Conservation (phyloP, 2,797 vertebrate genomes). For the Vespertilio murinus region DNA sequence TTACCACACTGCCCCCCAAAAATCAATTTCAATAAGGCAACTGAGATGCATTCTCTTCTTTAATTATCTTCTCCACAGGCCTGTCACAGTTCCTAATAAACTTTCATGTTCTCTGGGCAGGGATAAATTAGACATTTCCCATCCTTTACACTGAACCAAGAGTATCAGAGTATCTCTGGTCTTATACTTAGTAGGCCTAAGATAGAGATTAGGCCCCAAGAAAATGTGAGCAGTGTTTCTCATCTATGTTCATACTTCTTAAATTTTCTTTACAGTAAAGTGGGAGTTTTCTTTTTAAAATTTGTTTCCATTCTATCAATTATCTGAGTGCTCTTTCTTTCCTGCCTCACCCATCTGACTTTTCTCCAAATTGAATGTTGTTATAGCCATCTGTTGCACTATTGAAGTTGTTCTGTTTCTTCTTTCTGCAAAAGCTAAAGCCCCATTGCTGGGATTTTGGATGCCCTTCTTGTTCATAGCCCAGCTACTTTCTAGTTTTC, state of each 20-base stretch:
- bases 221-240: not conserved
- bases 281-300: not conserved
- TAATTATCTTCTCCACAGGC: not conserved
- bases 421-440: not conserved
- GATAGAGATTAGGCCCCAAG: not conserved
- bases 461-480: not conserved
- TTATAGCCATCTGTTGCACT: not conserved
- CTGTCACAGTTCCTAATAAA: not conserved
- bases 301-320: not conserved
- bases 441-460: not conserved
- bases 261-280: not conserved
- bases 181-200: not conserved
- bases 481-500: not conserved
- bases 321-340: not conserved
- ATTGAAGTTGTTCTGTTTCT: not conserved
- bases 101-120: not conserved
- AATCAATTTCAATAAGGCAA: conserved; percentile 13
- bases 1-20: not conserved
- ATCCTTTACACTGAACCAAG: not conserved
- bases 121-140: not conserved
- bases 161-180: not conserved
- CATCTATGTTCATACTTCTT: not conserved
- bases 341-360: not conserved
- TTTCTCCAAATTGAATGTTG: not conserved
- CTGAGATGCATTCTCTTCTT: not conserved